Evolutionary conservation across 2,888 invertebrate species (phyloP), one percentile per base, ranked within the genome.

Genomic region (Heteropelma amictum): DNA sequence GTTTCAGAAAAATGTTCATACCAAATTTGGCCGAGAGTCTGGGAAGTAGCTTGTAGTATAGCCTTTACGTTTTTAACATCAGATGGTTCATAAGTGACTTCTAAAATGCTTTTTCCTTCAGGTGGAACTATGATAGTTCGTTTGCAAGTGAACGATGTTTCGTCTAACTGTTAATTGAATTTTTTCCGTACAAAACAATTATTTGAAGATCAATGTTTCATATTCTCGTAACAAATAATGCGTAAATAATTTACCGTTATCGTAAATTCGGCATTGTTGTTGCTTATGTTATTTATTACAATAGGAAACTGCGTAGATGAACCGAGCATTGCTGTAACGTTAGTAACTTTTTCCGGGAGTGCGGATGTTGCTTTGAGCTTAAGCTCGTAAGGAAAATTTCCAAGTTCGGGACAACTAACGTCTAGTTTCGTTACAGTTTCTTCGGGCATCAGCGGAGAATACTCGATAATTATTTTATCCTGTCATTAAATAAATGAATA

Each of bases 361-460:
- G 83, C 72, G 17, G 78, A 28, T 3, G 61, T 69, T 1, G 83
- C 83, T 63, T 77, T 81, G 7, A 86, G 77, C 40, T 79, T 80
- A 14, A 86, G 58, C 68, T 86, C 83, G 54, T 86, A 85, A 2
- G 81, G 84, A 40, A 80, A 82, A 56, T 56, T 40, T 26, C 85
- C 86, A 7, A 85, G 67, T 51, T 79, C 79, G 12, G 71, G 12
- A 26, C 80, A 81, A 45, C 26, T 26, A 4, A 85, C 19, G n/a
- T 79, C 76, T 6, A 86, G 21, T 3, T 42, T 75, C 7, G 72
- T 56, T 2, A 56, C 28, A 10, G 35, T 51, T n/a, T 85, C 80
- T n/a, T 76, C 74, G 0, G 80, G 65, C 0, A 82, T 14, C 33
- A 83, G 51, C 3, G 86, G 86, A 1, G 47, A 42, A 69, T 84